A percentile compares a stretch with the other conserved stretches of the same genome.
Conservation (phyloP, 2,113 vertebrate species). For the Solenodon paradoxus region DNA sequence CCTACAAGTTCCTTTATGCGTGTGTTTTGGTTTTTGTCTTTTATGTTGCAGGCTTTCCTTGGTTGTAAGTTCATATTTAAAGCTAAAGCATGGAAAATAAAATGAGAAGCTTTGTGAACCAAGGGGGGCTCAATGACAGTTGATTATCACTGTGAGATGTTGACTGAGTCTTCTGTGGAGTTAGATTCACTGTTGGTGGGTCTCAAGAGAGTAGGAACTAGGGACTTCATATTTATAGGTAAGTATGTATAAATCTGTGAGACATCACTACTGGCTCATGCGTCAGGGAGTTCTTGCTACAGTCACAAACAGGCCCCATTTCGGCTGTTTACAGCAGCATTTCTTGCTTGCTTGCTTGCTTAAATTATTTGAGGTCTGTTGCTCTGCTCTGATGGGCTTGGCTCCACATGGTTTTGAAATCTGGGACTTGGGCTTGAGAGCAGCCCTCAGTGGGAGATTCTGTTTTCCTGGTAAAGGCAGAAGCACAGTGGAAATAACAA, state of each 20-base stretch:
- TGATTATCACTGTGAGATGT: not conserved
- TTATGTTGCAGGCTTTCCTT: not conserved
- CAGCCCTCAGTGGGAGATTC: not conserved
- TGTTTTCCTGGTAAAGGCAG: not conserved
- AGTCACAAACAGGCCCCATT: not conserved
- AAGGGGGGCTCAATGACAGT: not conserved
- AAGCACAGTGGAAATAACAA: not conserved
- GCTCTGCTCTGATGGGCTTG: not conserved
- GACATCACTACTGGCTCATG: not conserved
- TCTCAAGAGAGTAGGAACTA: not conserved
- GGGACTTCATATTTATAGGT: not conserved
- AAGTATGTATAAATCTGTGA: not conserved
- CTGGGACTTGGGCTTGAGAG: not conserved
- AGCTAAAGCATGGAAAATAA: not conserved
- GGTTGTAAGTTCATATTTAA: not conserved
- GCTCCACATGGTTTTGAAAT: not conserved
- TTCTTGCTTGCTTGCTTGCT: not conserved
- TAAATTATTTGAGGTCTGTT: not conserved
- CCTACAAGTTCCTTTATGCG: not conserved
- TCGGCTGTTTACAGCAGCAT: not conserved
- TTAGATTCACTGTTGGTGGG: not conserved
- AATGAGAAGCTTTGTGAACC: conserved; percentile 2
- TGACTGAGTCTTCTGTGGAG: not conserved
- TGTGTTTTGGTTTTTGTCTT: not conserved
- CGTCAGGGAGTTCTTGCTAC: not conserved